Base-by-base conservation (phyloP, 1,140 invertebrate genomes). In the Neodiprion virginianus region DNA sequence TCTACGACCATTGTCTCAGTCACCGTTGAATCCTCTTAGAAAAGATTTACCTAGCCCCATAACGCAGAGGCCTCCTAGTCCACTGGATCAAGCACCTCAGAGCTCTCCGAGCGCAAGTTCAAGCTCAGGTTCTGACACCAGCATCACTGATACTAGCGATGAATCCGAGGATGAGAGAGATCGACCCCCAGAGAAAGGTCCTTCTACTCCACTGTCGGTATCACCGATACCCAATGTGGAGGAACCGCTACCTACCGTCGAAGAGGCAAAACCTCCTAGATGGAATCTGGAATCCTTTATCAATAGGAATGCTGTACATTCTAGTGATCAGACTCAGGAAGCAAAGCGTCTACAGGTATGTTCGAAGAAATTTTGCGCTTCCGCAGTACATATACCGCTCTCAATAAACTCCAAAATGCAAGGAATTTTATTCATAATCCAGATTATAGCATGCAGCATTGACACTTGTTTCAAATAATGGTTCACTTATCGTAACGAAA, bases 251-350 rank as follows among this genome's bases (percentile, higher is more conserved):
- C 81, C 80, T 2, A 82, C 83, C 0, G 86, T 84, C 23, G 82
- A 83, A 66, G 87, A 88, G 72, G 85, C 87, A 50, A 82, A 84
- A 8, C 88, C 90, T 53, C 85, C 80, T 0, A 83, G 89, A 8
- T 91, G 90, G 91, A 91, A 91, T 68, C 80, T 91, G 5, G 86
- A 84, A 7, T 89, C 87, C 7, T 91, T 90, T 75, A 85, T 90
- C 75, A 84, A 80, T n/a, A 87, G 86, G 66, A 77, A 79, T 28
- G 71, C 81, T 1, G 77, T 83, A 7, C 83, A 82, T 7, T 66
- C 80, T 8, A 82, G 82, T 1, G 80, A 83, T 10, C 83, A 83
- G 47, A 79, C 79, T 48, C 74, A 76, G 8, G 86, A 87, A 21
- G 79, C 71, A 9, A 88, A 87, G 72, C 76, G 80, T 48, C 11